These are phyloP conservation scores for Micropterix aruncella DNA, from an alignment of 2,888 invertebrate genomes.

Conservation along the genomic window DNA sequence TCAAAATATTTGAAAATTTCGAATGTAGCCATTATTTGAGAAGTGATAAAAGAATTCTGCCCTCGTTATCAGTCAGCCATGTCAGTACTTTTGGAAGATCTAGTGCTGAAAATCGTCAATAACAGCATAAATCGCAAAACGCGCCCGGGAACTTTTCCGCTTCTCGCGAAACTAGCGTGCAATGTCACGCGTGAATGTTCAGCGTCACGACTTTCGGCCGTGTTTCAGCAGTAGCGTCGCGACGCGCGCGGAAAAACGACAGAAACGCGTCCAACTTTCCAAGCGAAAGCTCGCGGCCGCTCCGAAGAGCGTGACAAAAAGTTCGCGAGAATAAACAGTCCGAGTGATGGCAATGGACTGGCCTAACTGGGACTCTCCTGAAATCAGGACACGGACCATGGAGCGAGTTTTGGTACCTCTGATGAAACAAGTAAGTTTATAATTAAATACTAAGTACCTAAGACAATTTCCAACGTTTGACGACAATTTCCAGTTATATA, in stretches of 20 bases:
- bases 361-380: constrained; percentile 45
- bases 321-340: constrained; percentile 18
- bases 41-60: too few relatives aligned
- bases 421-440: constrained; percentile 94
- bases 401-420: constrained; percentile 88
- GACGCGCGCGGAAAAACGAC: too few relatives aligned
- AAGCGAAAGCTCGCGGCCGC: constrained; percentile 27
- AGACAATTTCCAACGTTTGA: too few relatives aligned
- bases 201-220: too few relatives aligned
- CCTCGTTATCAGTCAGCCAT: too few relatives aligned
- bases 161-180: not conserved
- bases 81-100: too few relatives aligned
- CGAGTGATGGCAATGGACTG: constrained; percentile 47
- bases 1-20: too few relatives aligned
- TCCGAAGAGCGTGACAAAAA: constrained; percentile 7
- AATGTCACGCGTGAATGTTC: not conserved
- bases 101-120: too few relatives aligned
- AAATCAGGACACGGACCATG: constrained; percentile 88
- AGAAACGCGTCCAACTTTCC: constrained; percentile 26
- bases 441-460: too few relatives aligned
- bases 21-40: too few relatives aligned
- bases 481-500: too few relatives aligned
- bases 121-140: not conserved
- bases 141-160: not conserved
- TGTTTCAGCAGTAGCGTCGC: too few relatives aligned